Percentiles rank a stretch among this genome's conserved stretches.
These are phyloP conservation scores for Seira ritae DNA, from an alignment of 2,888 invertebrate species.

Conservation along the genomic window DNA sequence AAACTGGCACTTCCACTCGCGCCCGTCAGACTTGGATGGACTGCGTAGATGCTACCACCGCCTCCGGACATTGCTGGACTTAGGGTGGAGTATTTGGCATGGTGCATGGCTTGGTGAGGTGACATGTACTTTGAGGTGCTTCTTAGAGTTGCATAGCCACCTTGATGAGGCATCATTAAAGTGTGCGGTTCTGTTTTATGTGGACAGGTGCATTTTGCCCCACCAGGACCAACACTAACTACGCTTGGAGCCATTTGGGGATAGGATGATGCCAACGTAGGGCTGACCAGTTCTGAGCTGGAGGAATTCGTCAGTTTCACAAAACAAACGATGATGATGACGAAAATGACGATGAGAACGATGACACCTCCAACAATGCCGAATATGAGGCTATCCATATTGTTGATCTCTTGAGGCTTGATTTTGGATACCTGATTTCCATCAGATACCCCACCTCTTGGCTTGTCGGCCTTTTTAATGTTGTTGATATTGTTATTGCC, in stretches of 20 bases:
- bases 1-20: constrained; percentile 58
- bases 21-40: constrained; percentile 53
- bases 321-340: constrained; percentile 89
- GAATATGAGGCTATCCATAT: constrained; percentile 94
- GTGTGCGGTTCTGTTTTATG: constrained; percentile 75
- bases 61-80: constrained; percentile 55
- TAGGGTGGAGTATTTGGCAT: constrained; percentile 56
- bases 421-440: constrained; percentile 76
- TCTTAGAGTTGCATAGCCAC: constrained; percentile 45
- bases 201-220: constrained; percentile 73
- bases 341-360: constrained; percentile 90
- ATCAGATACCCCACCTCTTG: constrained; percentile 51
- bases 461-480: constrained; percentile 60
- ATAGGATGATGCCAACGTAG: constrained; percentile 48
- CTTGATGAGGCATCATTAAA: constrained; percentile 53
- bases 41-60: constrained; percentile 65
- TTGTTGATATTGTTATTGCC: constrained; percentile 34
- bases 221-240: constrained; percentile 74
- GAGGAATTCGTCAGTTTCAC: constrained; percentile 81
- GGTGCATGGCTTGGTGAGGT: constrained; percentile 55
- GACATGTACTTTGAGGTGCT: constrained; percentile 51
- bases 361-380: constrained; percentile 96
- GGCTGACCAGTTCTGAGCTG: constrained; percentile 48
- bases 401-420: constrained; percentile 81
- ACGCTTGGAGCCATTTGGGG: constrained; percentile 76